These are phyloP conservation scores for Siderastrea radians DNA, from an alignment of 92 coral and sea anemone species.

Conservation along the genomic window DNA sequence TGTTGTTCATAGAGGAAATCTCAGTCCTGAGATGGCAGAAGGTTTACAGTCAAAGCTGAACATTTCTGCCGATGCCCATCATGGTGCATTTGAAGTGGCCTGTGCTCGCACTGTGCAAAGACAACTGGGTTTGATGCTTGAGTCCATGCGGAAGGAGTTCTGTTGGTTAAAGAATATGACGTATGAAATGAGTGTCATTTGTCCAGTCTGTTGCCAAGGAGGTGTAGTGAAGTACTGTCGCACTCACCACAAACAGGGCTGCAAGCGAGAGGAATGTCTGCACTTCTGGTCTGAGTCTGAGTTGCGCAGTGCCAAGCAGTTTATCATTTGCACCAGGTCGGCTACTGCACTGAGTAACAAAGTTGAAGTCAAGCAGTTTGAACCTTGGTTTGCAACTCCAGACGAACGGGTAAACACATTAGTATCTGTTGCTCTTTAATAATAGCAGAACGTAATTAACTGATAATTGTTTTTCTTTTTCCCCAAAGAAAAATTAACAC, in stretches of 20 bases:
- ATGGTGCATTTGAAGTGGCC: neutral
- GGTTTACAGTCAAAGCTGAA: neutral
- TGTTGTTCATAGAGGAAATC: neutral
- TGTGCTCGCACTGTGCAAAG: neutral
- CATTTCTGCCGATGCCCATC: neutral
- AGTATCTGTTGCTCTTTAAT: too few relatives aligned
- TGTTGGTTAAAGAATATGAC: slow-evolving; percentile 28
- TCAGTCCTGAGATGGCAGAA: neutral
- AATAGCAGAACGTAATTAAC: too few relatives aligned
- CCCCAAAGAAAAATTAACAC: too few relatives aligned
- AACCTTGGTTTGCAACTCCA: neutral
- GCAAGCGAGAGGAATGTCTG: neutral
- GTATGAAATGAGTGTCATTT: slow-evolving; percentile 29
- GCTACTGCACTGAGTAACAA: neutral
- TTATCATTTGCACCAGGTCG: neutral
- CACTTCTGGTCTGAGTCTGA: slow-evolving; percentile 17
- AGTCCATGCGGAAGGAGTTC: slow-evolving; percentile 21
- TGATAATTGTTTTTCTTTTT: too few relatives aligned
- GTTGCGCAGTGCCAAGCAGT: neutral
- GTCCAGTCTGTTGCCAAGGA: slow-evolving; percentile 33
- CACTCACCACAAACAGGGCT: neutral
- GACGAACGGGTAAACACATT: neutral
- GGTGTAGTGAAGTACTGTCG: neutral
- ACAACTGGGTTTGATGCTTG: slow-evolving; percentile 13
- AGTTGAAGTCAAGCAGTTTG: neutral